Conservation (phyloP, 2,888 invertebrate species). For the Troides helena region DNA sequence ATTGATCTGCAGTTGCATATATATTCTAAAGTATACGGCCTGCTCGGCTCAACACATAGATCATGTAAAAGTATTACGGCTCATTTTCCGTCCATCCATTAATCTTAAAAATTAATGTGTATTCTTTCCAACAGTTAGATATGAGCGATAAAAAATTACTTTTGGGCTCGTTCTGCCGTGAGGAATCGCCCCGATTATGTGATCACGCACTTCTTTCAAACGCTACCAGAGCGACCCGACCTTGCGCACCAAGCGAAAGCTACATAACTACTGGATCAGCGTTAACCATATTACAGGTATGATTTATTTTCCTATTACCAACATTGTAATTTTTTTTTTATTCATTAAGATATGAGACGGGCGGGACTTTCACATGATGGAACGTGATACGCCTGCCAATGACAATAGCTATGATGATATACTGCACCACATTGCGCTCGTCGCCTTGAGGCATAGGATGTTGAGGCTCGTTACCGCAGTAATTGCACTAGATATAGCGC, state of each 20-base stretch:
- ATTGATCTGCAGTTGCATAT: background rate
- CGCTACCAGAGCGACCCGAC: slow-evolving; percentile 85
- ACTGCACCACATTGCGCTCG: no score
- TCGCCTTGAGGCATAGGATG: no score
- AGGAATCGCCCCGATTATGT: slow-evolving; percentile 86
- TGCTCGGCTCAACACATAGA: background rate
- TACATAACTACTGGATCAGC: slow-evolving; percentile 89
- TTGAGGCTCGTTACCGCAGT: no score
- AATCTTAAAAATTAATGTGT: slow-evolving; percentile 7
- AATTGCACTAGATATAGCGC: no score
- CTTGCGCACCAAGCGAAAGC: slow-evolving; percentile 86
- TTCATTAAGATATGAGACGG: no score
- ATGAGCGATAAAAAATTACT: slow-evolving; percentile 78
- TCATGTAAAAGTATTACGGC: background rate
- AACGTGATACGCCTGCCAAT: no score
- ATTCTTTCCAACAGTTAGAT: slow-evolving; percentile 54
- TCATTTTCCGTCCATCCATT: background rate
- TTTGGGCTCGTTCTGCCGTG: slow-evolving; percentile 88
- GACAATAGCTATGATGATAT: no score
- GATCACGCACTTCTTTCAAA: slow-evolving; percentile 87
- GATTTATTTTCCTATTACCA: slow-evolving; percentile 7
- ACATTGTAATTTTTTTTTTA: background rate
- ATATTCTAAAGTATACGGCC: background rate
- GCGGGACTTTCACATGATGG: no score
- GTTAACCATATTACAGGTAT: slow-evolving; percentile 85